A percentile compares a stretch with the other conserved stretches of the same genome.
phyloP scores from a whole-genome alignment of 1,140 invertebrate species.

The Calliopsis andreniformis region DNA sequence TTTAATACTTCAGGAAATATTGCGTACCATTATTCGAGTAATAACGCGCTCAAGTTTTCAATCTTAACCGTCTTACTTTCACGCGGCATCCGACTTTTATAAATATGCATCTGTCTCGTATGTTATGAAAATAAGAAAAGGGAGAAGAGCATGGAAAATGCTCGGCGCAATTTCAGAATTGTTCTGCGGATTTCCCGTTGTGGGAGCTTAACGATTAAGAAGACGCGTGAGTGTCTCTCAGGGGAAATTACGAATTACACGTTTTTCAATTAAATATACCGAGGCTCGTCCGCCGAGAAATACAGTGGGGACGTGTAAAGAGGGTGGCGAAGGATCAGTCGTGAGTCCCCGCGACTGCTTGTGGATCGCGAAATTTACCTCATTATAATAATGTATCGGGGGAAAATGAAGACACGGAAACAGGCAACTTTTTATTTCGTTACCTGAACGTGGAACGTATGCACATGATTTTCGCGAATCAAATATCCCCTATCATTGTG shows the following conservation, averaged over 20 bases:
- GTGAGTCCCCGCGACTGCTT: neutral
- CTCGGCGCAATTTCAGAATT: slow-evolving; percentile 12
- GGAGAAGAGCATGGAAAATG: neutral
- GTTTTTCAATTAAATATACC: slow-evolving; percentile 65
- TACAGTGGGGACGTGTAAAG: neutral
- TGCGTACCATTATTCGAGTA: too few species aligned
- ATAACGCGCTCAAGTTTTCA: too few species aligned
- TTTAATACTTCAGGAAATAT: too few species aligned
- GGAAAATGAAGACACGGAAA: too few species aligned
- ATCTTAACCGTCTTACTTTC: too few species aligned
- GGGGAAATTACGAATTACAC: slow-evolving; percentile 64
- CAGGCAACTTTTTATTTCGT: too few species aligned
- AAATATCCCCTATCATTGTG: neutral
- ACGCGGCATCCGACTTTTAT: too few species aligned
- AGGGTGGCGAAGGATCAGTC: slow-evolving; percentile 10
- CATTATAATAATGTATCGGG: neutral
- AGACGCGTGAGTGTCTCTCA: slow-evolving; percentile 22
- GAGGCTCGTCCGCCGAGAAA: slow-evolving; percentile 41
- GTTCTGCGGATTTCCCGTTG: slow-evolving; percentile 39
- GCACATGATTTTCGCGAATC: neutral
- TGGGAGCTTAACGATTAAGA: slow-evolving; percentile 32
- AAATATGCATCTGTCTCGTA: neutral
- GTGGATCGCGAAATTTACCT: slow-evolving; percentile 2
- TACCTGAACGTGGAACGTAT: too few species aligned
- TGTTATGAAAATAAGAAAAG: neutral